phyloP scores from a whole-genome alignment of 2,113 vertebrate species.

The Sinocyclocheilus anophthalmus region DNA sequence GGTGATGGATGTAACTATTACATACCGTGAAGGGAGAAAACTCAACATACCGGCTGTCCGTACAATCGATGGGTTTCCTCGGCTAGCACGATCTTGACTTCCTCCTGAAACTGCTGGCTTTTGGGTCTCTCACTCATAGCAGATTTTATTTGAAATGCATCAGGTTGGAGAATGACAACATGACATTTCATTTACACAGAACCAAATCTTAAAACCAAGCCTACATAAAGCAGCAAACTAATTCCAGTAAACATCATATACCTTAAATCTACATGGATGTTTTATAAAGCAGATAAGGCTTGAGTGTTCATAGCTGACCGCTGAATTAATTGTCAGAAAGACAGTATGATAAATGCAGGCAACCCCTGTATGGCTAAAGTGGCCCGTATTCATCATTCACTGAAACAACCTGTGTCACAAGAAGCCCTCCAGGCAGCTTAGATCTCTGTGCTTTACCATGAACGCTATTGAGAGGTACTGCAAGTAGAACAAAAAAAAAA shows the following conservation, averaged over 20 bases:
- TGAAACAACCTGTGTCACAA: slow-evolving; percentile 20
- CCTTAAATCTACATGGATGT: neutral
- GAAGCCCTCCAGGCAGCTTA: slow-evolving; percentile 53
- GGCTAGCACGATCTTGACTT: neutral
- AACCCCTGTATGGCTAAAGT: slow-evolving; percentile 1
- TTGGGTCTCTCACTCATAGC: neutral
- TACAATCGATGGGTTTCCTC: neutral
- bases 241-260: neutral
- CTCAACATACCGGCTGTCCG: neutral
- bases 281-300: slow-evolving; percentile 12
- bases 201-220: neutral
- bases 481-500: slow-evolving; percentile 62
- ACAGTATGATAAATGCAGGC: slow-evolving; percentile 44
- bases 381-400: slow-evolving; percentile 43
- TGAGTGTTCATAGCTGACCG: slow-evolving; percentile 15
- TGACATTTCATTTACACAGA: neutral
- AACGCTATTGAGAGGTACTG: slow-evolving; percentile 28
- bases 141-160: neutral
- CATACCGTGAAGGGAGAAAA: neutral
- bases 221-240: neutral
- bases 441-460: neutral
- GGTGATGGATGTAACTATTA: slow-evolving; percentile 10
- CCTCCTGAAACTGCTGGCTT: neutral
- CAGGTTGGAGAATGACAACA: neutral
- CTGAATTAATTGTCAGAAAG: slow-evolving; percentile 29